phyloP scores from a whole-genome alignment of 2,888 invertebrate genomes.

The Phymatocera aterrima region DNA sequence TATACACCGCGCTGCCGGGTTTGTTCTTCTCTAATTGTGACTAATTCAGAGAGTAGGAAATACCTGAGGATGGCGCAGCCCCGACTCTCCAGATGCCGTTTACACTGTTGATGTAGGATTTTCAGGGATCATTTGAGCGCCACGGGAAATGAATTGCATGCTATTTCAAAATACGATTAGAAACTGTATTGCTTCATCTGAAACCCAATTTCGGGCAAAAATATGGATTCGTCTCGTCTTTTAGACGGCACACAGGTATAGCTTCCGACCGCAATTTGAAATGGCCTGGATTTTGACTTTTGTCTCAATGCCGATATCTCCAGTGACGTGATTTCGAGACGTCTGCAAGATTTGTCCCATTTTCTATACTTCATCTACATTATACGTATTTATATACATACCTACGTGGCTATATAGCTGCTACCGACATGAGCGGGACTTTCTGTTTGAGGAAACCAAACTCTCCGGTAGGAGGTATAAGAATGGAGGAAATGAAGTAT shows the following conservation, averaged over 20 bases:
- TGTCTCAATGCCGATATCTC: too few relatives aligned
- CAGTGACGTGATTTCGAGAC: too few relatives aligned
- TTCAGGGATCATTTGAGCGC: background rate
- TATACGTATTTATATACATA: background rate
- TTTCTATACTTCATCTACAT: background rate
- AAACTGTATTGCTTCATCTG: too few relatives aligned
- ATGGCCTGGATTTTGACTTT: too few relatives aligned
- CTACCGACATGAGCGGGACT: background rate
- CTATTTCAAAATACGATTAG: too few relatives aligned
- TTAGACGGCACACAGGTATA: too few relatives aligned
- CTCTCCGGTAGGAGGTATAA: too few relatives aligned
- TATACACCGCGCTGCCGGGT: too few relatives aligned
- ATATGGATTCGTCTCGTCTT: too few relatives aligned
- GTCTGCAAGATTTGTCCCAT: background rate
- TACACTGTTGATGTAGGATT: background rate
- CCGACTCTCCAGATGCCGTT: background rate
- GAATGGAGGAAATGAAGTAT: background rate
- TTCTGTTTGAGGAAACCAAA: background rate
- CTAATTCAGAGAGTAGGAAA: conserved; percentile 9
- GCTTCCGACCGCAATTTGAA: too few relatives aligned
- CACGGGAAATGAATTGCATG: too few relatives aligned
- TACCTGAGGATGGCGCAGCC: background rate
- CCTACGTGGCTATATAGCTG: background rate
- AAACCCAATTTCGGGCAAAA: too few relatives aligned
- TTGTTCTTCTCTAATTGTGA: conserved; percentile 6